Evolutionary conservation across 2,888 invertebrate species (phyloP).

Genomic region (Dugesia japonica): DNA sequence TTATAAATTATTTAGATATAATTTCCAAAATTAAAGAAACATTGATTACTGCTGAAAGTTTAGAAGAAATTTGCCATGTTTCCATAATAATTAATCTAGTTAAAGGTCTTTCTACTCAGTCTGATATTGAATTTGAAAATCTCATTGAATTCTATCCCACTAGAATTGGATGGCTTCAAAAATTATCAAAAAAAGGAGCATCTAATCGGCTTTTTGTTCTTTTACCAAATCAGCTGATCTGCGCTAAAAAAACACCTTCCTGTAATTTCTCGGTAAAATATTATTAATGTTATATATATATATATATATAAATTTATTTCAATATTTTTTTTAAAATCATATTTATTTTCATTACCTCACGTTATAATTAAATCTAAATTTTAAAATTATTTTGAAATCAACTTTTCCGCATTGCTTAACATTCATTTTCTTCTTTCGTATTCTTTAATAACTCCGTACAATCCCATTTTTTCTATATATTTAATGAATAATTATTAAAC

Average conservation of each 20-base stretch:
- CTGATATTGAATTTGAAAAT: neutral
- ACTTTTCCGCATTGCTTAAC: too few relatives aligned
- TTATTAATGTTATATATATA: neutral
- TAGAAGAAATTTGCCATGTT: neutral
- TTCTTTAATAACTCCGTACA: too few relatives aligned
- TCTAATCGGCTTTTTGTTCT: neutral
- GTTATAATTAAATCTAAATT: too few relatives aligned
- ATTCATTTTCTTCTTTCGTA: too few relatives aligned
- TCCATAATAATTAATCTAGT: neutral
- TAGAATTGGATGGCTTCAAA: constrained; percentile 26
- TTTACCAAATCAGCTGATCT: neutral
- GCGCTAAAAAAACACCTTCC: neutral
- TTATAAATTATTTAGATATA: neutral
- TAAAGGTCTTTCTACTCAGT: neutral
- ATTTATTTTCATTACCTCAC: too few relatives aligned
- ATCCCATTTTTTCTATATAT: too few relatives aligned
- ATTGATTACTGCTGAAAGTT: neutral
- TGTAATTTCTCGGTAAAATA: neutral
- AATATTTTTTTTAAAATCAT: too few relatives aligned
- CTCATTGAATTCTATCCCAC: neutral
- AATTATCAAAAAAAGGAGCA: constrained; percentile 11
- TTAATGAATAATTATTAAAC: too few relatives aligned
- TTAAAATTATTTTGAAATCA: too few relatives aligned
- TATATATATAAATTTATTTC: too few relatives aligned
- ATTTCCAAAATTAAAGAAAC: neutral